A percentile compares a stretch with the other conserved stretches of the same genome.
These are phyloP conservation scores for Pogonophryne albipinna DNA, from an alignment of 2,797 vertebrate genomes.

Conservation along the genomic window DNA sequence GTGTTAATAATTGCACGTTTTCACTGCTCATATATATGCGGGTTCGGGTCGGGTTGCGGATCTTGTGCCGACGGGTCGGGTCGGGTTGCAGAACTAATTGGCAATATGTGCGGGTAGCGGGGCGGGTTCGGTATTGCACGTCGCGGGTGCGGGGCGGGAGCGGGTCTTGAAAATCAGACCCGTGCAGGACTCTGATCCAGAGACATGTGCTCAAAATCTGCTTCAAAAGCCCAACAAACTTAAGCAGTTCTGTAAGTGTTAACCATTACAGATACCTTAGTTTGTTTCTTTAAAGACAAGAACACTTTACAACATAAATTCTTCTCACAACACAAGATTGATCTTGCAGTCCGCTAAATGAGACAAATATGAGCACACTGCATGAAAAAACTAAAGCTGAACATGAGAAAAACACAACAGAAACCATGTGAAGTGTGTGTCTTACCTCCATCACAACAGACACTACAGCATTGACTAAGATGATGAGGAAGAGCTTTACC, in stretches of 20 bases:
- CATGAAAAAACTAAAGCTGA: constrained; percentile 67
- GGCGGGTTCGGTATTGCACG: too few relatives aligned
- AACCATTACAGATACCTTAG: not conserved
- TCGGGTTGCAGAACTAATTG: too few relatives aligned
- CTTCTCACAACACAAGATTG: constrained; percentile 28
- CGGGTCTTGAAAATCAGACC: too few relatives aligned
- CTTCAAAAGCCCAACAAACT: constrained; percentile 11
- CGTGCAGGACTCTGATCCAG: too few relatives aligned
- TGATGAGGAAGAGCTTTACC: constrained; percentile 86
- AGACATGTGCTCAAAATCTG: constrained; percentile 4
- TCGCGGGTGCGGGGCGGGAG: too few relatives aligned
- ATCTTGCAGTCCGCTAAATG: constrained; percentile 48
- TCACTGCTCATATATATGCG: too few relatives aligned
- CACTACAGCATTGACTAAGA: constrained; percentile 87
- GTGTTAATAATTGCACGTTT: too few relatives aligned
- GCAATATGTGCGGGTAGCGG: too few relatives aligned
- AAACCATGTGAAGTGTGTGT: constrained; percentile 18
- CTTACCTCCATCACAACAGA: constrained; percentile 94
- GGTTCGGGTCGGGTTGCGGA: too few relatives aligned
- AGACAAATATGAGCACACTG: constrained; percentile 75
- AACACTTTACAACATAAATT: constrained; percentile 9
- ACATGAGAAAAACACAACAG: constrained; percentile 54
- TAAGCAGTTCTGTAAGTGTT: not conserved
- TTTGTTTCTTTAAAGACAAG: constrained; percentile 10
- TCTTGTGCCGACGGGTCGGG: too few relatives aligned